Evolutionary conservation across 2,888 invertebrate species (phyloP).

Genomic region (Caenorhabditis zanzibari): DNA sequence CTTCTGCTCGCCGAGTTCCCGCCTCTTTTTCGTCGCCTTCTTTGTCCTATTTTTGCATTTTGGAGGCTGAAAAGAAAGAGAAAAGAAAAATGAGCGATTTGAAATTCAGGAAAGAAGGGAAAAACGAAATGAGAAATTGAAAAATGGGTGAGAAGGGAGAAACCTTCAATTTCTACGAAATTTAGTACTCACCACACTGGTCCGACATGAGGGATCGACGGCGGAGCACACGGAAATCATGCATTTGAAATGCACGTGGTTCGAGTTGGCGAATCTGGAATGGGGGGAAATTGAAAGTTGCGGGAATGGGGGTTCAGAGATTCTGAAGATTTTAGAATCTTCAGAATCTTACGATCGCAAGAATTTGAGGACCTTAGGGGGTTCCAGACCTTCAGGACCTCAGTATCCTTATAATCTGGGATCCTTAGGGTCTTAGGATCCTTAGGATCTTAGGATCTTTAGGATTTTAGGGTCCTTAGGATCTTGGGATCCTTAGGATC

Average conservation of each 20-base stretch:
- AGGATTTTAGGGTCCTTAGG: too few relatives aligned
- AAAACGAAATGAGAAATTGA: constrained; percentile 13
- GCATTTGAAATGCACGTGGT: constrained; percentile 80
- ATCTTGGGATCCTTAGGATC: too few relatives aligned
- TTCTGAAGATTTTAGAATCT: too few relatives aligned
- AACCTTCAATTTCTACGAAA: not conserved
- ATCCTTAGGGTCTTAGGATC: too few relatives aligned
- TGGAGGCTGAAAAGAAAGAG: constrained; percentile 61
- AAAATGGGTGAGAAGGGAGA: constrained; percentile 18
- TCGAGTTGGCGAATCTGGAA: constrained; percentile 75
- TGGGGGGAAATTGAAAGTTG: not conserved
- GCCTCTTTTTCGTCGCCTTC: constrained; percentile 38
- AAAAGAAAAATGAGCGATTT: not conserved
- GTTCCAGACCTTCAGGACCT: too few relatives aligned
- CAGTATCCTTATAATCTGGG: too few relatives aligned
- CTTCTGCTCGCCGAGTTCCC: constrained; percentile 35
- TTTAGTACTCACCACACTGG: constrained; percentile 65
- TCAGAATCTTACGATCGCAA: too few relatives aligned
- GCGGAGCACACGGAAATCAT: constrained; percentile 78
- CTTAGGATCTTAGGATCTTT: too few relatives aligned
- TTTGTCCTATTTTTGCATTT: constrained; percentile 45
- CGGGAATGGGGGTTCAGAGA: too few relatives aligned
- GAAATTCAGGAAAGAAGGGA: constrained; percentile 10
- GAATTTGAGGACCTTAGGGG: too few relatives aligned
- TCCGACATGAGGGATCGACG: constrained; percentile 72